phyloP scores from a whole-genome alignment of 92 coral and sea anemone genomes.

The Umimayanthus chanpuru region DNA sequence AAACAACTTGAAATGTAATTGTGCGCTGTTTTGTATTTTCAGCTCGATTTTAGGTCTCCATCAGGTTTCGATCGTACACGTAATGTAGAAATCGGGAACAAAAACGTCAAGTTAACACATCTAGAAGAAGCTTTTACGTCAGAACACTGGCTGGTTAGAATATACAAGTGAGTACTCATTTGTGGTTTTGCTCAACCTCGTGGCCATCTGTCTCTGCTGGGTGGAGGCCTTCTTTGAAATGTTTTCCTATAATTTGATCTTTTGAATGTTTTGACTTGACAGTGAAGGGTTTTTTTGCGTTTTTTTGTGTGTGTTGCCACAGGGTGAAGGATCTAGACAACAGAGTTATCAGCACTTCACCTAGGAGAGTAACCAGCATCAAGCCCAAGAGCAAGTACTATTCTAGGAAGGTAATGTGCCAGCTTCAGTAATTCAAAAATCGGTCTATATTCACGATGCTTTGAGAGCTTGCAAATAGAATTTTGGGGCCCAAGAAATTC shows the following conservation, averaged over 20 bases:
- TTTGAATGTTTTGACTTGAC: not conserved
- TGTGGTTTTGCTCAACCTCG: not conserved
- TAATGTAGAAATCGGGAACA: slow-evolving; percentile 98
- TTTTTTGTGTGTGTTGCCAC: slow-evolving; percentile 8
- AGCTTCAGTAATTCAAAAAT: not conserved
- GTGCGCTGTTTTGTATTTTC: slow-evolving; percentile 33
- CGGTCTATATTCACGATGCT: not conserved
- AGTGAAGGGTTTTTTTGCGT: not conserved
- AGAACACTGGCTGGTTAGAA: slow-evolving; percentile 99
- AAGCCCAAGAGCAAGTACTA: slow-evolving; percentile 83
- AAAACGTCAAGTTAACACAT: slow-evolving; percentile 87
- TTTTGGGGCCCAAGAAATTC: not conserved
- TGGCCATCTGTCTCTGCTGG: not conserved
- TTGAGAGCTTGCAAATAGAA: no score
- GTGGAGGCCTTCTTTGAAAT: not conserved
- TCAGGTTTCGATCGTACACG: slow-evolving; percentile 99
- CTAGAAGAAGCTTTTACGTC: slow-evolving; percentile 99
- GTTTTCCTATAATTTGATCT: not conserved
- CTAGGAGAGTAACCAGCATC: slow-evolving; percentile 75
- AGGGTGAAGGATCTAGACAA: slow-evolving; percentile 96
- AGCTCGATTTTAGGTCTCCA: slow-evolving; percentile 98
- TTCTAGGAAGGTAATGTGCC: slow-evolving; percentile 78
- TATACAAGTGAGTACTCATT: slow-evolving; percentile 81
- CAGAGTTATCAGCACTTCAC: slow-evolving; percentile 74
- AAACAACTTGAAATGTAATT: not conserved